Conservation (phyloP, 2,888 invertebrate genomes). For the Caenorhabditis auriculariae region DNA sequence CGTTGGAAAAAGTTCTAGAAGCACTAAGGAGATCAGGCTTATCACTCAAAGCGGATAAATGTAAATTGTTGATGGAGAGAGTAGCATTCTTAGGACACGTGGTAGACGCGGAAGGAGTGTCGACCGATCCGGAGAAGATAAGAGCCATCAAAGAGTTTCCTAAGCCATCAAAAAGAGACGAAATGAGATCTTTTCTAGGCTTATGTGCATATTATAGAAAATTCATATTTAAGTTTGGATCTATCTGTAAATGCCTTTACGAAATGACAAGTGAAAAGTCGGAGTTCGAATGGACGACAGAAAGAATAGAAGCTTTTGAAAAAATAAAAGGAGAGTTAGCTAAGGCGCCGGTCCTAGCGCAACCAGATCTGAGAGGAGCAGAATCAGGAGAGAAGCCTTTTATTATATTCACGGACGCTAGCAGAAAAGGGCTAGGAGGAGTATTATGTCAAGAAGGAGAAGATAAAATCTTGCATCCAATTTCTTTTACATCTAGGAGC, state of each 20-base stretch:
- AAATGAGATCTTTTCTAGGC: conserved; percentile 37
- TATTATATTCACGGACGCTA: conserved; percentile 36
- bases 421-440: conserved; percentile 26
- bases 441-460: conserved; percentile 26
- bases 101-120: conserved; percentile 5
- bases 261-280: conserved; percentile 14
- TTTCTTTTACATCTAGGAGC: conserved; percentile 26
- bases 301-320: conserved; percentile 25
- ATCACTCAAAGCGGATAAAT: conserved; percentile 22
- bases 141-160: conserved; percentile 9
- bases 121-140: conserved; percentile 12
- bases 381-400: conserved; percentile 20
- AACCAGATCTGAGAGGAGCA: conserved; percentile 36
- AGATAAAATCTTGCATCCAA: conserved; percentile 22
- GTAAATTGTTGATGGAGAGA: conserved; percentile 3
- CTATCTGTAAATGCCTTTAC: conserved; percentile 26
- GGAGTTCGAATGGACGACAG: conserved; percentile 19
- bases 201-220: conserved; percentile 34
- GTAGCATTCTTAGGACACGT: conserved; percentile 26
- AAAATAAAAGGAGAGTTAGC: conserved; percentile 21
- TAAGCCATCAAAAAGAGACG: conserved; percentile 9
- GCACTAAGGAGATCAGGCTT: too few relatives aligned
- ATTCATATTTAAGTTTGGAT: conserved; percentile 37
- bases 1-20: too few relatives aligned
- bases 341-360: conserved; percentile 19